Evolutionary conservation across 2,113 vertebrate genomes (phyloP).

Genomic region (Indicator indicator): DNA sequence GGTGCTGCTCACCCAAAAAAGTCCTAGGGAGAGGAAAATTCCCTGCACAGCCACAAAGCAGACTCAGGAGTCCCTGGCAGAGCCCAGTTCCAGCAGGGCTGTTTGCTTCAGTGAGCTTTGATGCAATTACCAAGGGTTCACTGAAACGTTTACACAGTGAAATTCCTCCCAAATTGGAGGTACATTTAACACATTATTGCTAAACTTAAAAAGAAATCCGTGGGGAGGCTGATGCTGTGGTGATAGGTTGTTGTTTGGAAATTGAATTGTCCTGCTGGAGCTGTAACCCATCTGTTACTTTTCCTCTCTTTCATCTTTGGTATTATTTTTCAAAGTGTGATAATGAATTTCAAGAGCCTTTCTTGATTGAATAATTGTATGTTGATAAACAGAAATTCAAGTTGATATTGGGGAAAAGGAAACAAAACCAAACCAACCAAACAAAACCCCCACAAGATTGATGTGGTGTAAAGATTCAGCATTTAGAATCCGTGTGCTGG

Average conservation of each 20-base stretch:
- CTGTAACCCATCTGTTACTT: not conserved
- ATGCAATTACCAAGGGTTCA: not conserved
- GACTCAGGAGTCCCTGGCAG: not conserved
- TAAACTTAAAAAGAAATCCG: not conserved
- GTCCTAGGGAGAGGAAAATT: accelerated
- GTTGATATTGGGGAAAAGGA: not conserved
- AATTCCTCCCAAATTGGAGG: not conserved
- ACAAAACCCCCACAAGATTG: not conserved
- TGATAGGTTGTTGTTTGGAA: not conserved
- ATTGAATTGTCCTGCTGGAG: not conserved
- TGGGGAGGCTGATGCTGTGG: not conserved
- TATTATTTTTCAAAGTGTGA: not conserved
- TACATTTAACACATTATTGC: not conserved
- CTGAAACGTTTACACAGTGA: not conserved
- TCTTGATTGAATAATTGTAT: not conserved
- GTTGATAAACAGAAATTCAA: not conserved
- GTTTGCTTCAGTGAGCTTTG: not conserved
- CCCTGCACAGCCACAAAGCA: not conserved
- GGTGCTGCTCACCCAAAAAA: not conserved
- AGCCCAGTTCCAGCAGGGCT: not conserved
- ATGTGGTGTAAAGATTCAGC: not conserved
- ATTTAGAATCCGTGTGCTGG: not conserved
- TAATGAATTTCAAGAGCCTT: not conserved
- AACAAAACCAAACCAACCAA: no score
- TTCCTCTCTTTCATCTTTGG: not conserved